Base-by-base conservation (phyloP, 2,888 invertebrate genomes). In the Hylaea fasciaria region DNA sequence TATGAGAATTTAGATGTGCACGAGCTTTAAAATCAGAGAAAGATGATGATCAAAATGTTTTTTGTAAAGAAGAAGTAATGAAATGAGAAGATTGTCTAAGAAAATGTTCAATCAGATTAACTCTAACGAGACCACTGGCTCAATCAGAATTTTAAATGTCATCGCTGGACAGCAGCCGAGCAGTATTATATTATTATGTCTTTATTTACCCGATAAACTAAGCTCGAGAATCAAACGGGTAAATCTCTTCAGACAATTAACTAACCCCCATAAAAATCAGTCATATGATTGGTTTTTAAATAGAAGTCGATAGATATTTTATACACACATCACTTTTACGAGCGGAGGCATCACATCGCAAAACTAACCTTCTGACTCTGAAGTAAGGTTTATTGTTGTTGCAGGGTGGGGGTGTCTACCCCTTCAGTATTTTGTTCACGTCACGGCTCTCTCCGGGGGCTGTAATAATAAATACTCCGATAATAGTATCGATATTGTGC, bases 401-500 rank as follows among this genome's bases (percentile, higher is more conserved):
- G 29, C 43, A 41, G 51, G 14, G 13, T 39, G 17, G 12, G 39
- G 51, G 45, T 53, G 37, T 57, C 46, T 46, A 68, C 69, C 72
- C 62, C 63, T 55, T 67, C 62, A 56, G 47, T 70, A 73, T 72
- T 62, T 64, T 52, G 51, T 43, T 74, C 69, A 54, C 59, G 60
- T 60, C 66, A 65, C 66, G 70, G 68, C 59, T 53, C 60, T 48
- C 53, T 62, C 54, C 39, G 49, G 59, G 62, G 60, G 62, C 47
- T 49, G 54, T 62, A 70, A 70, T 75, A 73, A 71, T 76, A 72
- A 66, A 69, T 69, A 39, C 50, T 69, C 56, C 60, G 68, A 65
- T 71, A 70, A 69, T 72, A 71, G 62, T 62, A 66, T 51, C 32
- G 70, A 53, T 68, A 54, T 56, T 57, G 35, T 47, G 41, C 47